Evolutionary conservation across 2,888 invertebrate species (phyloP).

Genomic region (Diarsia dahlii): DNA sequence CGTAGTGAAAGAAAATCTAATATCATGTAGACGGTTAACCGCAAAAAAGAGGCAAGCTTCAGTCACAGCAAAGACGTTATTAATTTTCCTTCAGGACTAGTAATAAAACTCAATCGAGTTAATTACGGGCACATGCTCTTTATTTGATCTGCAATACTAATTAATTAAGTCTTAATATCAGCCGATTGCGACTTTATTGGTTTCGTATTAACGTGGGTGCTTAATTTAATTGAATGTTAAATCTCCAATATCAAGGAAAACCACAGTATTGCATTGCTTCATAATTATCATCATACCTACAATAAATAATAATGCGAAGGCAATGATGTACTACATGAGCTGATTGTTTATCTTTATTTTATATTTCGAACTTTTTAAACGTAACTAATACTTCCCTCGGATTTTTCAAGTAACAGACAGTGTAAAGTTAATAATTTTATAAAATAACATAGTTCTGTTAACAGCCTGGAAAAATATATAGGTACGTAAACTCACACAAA

Average conservation of each 20-base stretch:
- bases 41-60: conserved; percentile 19
- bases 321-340: no score
- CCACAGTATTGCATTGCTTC: background rate
- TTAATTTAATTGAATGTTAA: conserved; percentile 17
- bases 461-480: background rate
- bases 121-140: conserved; percentile 14
- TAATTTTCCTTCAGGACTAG: conserved; percentile 23
- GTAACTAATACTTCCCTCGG: no score
- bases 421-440: no score
- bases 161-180: conserved; percentile 19
- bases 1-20: conserved; percentile 36
- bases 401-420: no score
- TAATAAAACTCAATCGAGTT: conserved; percentile 32
- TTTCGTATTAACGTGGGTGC: background rate
- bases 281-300: background rate
- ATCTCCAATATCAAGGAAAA: background rate
- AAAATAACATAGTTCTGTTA: no score
- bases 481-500: background rate
- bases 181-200: conserved; percentile 20
- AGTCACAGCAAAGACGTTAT: conserved; percentile 23
- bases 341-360: no score
- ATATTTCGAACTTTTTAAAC: no score
- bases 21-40: conserved; percentile 43
- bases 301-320: no score
- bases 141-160: conserved; percentile 29